Evolutionary conservation across 2,113 vertebrate species (phyloP), one percentile per base, ranked within the genome.

Genomic region (Ophthalmolycus amberensis): DNA sequence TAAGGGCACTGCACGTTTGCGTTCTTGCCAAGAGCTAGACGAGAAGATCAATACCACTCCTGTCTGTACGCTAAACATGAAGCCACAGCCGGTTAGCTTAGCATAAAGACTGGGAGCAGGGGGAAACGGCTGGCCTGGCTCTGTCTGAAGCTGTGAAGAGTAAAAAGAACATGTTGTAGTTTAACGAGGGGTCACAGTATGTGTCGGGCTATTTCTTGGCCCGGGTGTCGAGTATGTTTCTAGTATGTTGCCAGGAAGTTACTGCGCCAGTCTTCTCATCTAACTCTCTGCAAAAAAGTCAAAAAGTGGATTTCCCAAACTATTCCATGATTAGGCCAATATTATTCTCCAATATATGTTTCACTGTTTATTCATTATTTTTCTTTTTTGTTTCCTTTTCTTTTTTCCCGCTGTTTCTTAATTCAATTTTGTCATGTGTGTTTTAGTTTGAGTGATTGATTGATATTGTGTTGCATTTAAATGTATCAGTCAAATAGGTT

Each of bases 141-240:
- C 10, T 3, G 40, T 63, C 42, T 12, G 34, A 37, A 34, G 42
- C 42, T 63, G 44, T 52, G 10, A 73, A 34, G 15, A 4, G 16
- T 63, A 32, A 46, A 74, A 62, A 58, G 42, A 68, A 50, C 46
- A 22, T 50, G 66, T 50, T 69, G 29, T 22, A 32, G 66, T 18
- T 20, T 69, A n/a, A 38, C 7, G 20, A 54, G 32, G 20, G 32
- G 48, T 69, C 32, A 22, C 16, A 46, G 8, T 70, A 37, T 70
- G 67, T 52, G 44, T 44, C 3, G 27, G 9, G 20, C 3, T 58
- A 25, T 40, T 71, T 71, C 34, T 59, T 58, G 50, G 68, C 16
- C 68, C 2, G 3, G 68, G 68, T 38, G 32, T 37, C 54, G 20
- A 54, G 3, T 9, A 7, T 25, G 52, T 54, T 54, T n/a, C 8